These are phyloP conservation scores for Tribolium madens DNA, from an alignment of 1,140 invertebrate genomes.

Conservation along the genomic window DNA sequence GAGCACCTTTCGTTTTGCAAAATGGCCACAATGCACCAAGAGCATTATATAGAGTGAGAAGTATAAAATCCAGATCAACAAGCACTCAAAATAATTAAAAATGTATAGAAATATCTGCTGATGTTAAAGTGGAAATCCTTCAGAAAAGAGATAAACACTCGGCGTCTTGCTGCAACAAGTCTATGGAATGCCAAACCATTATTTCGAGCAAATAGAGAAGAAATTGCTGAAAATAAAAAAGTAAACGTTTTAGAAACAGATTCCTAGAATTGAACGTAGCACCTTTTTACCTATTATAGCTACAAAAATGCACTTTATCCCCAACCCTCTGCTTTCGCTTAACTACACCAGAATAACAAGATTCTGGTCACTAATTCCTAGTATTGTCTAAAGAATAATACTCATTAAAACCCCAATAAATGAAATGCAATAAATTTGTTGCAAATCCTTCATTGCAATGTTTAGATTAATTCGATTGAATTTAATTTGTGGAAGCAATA, in stretches of 20 bases:
- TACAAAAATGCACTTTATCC: conserved; percentile 15
- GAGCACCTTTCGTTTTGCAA: neutral
- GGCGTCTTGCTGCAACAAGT: neutral
- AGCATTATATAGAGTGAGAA: neutral
- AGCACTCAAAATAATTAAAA: too few relatives aligned
- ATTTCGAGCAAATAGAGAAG: neutral
- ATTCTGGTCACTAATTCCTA: neutral
- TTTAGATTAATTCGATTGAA: conserved; percentile 10
- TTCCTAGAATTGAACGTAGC: conserved; percentile 6
- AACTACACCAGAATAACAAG: neutral
- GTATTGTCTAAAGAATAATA: conserved; percentile 27
- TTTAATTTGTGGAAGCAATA: conserved; percentile 3
- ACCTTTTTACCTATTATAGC: neutral
- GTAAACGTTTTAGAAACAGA: neutral
- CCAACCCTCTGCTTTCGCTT: conserved; percentile 22
- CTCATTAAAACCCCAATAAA: conserved; percentile 9
- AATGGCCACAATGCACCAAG: conserved; percentile 1
- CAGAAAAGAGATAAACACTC: too few relatives aligned
- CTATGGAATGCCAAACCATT: neutral
- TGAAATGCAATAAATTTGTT: conserved; percentile 7
- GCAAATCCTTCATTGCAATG: neutral
- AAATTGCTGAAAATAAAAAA: conserved; percentile 13
- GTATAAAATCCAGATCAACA: neutral
- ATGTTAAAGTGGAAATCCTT: too few relatives aligned
- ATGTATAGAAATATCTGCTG: too few relatives aligned